phyloP scores from a whole-genome alignment of 2,113 vertebrate genomes.

The Athene cunicularia region DNA sequence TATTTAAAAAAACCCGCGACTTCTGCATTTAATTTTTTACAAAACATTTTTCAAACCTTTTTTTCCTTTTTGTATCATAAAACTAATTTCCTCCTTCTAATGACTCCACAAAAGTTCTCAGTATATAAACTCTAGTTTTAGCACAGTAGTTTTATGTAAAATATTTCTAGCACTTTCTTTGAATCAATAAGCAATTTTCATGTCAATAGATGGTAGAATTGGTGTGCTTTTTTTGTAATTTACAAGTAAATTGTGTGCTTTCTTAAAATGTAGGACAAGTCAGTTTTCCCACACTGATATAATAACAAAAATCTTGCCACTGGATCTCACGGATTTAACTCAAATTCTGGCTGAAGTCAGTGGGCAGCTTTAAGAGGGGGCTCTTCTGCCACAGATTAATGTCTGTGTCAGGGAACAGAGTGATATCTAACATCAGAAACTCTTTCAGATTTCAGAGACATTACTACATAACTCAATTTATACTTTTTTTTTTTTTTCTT shows the following conservation, averaged over 20 bases:
- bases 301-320: not conserved
- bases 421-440: not conserved
- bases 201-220: not conserved
- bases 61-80: conserved; percentile 1
- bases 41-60: not conserved
- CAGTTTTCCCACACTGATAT: not conserved
- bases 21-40: not conserved
- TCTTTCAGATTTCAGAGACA: not conserved
- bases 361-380: not conserved
- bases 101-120: not conserved
- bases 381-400: not conserved
- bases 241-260: not conserved
- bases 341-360: not conserved
- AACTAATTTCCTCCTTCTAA: conserved; percentile 41
- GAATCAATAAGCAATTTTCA: conserved; percentile 42
- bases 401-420: not conserved
- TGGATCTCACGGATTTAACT: not conserved
- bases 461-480: not conserved
- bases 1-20: not conserved
- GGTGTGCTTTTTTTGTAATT: conserved; percentile 33
- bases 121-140: conserved; percentile 35
- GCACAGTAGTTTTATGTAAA: not conserved
- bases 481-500: not conserved
- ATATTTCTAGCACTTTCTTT: conserved; percentile 31
- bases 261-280: not conserved